phyloP scores from a whole-genome alignment of 1,140 invertebrate species.

The Philopotamus ludificatus region DNA sequence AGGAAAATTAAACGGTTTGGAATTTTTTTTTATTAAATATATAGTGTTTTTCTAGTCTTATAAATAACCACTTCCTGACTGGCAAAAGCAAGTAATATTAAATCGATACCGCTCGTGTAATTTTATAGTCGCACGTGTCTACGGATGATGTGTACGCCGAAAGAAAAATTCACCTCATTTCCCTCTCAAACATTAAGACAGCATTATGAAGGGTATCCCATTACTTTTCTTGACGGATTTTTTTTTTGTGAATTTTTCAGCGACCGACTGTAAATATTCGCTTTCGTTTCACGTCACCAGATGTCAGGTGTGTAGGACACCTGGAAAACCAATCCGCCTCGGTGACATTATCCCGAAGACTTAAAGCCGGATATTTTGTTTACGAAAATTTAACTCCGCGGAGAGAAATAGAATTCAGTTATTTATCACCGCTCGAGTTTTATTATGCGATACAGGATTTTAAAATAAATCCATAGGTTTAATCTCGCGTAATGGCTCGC shows the following conservation, averaged over 20 bases:
- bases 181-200: neutral
- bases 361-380: slow-evolving; percentile 26
- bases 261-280: neutral
- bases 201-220: neutral
- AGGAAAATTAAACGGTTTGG: no score
- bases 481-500: no score
- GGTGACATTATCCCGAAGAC: neutral
- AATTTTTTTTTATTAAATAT: no score
- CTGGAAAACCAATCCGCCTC: neutral
- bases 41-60: no score
- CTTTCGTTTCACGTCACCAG: neutral
- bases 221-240: neutral
- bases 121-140: no score
- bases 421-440: neutral
- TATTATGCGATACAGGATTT: no score
- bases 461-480: no score
- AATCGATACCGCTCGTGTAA: no score
- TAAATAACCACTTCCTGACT: no score
- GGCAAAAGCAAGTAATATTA: no score
- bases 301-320: neutral
- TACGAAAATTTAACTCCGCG: slow-evolving; percentile 22
- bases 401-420: slow-evolving; percentile 18
- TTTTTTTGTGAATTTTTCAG: neutral
- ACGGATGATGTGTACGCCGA: no score
- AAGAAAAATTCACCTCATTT: neutral